Percentiles rank a stretch among this genome's conserved stretches.
phyloP scores from a whole-genome alignment of 2,113 vertebrate genomes.

The Thamnaconus septentrionalis region DNA sequence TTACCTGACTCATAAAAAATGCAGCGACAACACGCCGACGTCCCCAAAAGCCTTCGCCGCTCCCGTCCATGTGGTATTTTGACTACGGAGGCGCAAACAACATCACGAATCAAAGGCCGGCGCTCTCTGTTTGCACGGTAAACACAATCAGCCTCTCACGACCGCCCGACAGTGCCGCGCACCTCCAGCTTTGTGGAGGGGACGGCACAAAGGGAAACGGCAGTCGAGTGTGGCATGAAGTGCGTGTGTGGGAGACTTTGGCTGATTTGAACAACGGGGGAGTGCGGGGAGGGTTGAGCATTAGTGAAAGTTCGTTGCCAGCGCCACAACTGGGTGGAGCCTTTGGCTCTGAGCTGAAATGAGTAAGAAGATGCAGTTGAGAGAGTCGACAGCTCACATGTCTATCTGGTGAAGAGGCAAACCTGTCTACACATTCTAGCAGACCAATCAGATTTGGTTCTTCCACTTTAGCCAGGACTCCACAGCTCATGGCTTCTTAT shows the following conservation, averaged over 20 bases:
- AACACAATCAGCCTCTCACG: slow-evolving; percentile 49
- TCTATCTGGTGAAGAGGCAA: too few relatives aligned
- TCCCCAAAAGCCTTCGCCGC: not conserved
- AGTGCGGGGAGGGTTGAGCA: not conserved
- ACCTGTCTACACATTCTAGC: too few relatives aligned
- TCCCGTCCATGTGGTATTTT: slow-evolving; percentile 14
- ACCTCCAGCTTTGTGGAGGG: slow-evolving; percentile 22
- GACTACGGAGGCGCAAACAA: slow-evolving; percentile 30
- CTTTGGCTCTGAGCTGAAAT: too few relatives aligned
- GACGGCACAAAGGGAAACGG: slow-evolving; percentile 39
- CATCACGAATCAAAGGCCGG: slow-evolving; percentile 40
- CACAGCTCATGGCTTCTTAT: too few relatives aligned
- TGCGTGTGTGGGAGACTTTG: slow-evolving; percentile 1
- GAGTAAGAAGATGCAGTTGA: too few relatives aligned
- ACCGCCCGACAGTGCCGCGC: slow-evolving; percentile 44
- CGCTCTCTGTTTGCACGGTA: slow-evolving; percentile 42
- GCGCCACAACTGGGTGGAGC: too few relatives aligned
- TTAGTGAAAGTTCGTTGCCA: too few relatives aligned
- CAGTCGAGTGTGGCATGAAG: slow-evolving; percentile 45
- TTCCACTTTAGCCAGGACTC: too few relatives aligned
- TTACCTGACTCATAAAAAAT: slow-evolving; percentile 3
- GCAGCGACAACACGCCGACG: not conserved
- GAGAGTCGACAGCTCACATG: too few relatives aligned
- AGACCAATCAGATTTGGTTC: too few relatives aligned
- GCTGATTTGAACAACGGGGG: slow-evolving; percentile 16